Percentiles rank a stretch among this genome's conserved stretches.
phyloP scores from a whole-genome alignment of 2,888 invertebrate species.

The Caenorhabditis zanzibari region DNA sequence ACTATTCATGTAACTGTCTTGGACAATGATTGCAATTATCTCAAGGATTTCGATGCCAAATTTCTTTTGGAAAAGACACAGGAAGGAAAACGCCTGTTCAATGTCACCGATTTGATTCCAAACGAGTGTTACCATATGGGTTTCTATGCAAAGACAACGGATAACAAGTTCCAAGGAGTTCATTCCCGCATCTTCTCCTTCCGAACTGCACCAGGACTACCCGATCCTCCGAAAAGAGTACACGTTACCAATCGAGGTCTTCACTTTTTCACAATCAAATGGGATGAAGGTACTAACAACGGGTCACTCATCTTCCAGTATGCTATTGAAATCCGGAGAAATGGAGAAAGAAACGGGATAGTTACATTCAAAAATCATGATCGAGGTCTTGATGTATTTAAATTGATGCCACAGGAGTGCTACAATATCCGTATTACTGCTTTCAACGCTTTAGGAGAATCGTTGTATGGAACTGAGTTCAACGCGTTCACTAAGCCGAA shows the following conservation, averaged over 20 bases:
- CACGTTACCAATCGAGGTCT: constrained; percentile 82
- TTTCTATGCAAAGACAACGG: constrained; percentile 74
- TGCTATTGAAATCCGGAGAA: constrained; percentile 50
- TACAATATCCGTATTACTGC: constrained; percentile 65
- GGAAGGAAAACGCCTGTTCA: not conserved
- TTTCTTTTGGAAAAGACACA: too few species aligned
- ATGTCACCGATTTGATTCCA: constrained; percentile 72
- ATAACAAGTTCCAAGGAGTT: constrained; percentile 78
- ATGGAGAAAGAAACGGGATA: not conserved
- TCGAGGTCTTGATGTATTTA: constrained; percentile 26
- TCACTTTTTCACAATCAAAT: constrained; percentile 69
- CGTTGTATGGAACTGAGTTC: constrained; percentile 8
- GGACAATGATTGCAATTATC: too few species aligned
- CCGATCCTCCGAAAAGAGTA: constrained; percentile 86
- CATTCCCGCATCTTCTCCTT: constrained; percentile 85
- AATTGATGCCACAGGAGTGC: constrained; percentile 56
- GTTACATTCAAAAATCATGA: not conserved
- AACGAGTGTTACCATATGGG: constrained; percentile 78
- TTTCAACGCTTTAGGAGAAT: constrained; percentile 70
- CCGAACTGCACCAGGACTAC: constrained; percentile 90
- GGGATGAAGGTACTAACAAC: constrained; percentile 64
- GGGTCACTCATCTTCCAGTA: constrained; percentile 49
- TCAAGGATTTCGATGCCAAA: too few species aligned
- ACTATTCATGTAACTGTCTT: too few species aligned
- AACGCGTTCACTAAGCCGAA: constrained; percentile 42